These are phyloP conservation scores for Linnaemya vulpina DNA, from an alignment of 2,888 invertebrate genomes.

Conservation along the genomic window DNA sequence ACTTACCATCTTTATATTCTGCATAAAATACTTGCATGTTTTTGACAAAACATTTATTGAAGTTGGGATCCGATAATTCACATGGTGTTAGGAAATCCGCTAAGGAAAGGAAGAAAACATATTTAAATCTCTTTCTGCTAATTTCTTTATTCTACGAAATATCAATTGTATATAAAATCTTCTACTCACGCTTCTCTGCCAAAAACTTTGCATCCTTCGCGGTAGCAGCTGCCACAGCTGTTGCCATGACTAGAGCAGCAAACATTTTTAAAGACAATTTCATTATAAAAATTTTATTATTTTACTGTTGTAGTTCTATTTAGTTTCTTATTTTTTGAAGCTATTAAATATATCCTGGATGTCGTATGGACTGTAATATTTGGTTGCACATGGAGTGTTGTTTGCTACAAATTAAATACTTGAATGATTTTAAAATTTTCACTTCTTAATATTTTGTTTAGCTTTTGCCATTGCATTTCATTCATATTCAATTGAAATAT, in stretches of 20 bases:
- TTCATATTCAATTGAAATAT: background rate
- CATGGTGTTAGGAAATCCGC: conserved; percentile 72
- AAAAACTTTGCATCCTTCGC: conserved; percentile 38
- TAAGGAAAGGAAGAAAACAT: conserved; percentile 33
- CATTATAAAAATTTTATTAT: background rate
- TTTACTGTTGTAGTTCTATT: background rate
- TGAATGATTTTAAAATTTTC: conserved; percentile 1
- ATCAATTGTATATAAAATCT: background rate
- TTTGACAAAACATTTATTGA: conserved; percentile 67
- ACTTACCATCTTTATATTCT: conserved; percentile 68
- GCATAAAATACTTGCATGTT: conserved; percentile 69
- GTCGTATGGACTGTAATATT: background rate
- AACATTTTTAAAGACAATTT: background rate
- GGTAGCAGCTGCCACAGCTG: background rate
- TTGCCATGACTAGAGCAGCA: conserved; percentile 6
- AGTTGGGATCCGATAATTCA: conserved; percentile 60
- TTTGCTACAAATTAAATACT: background rate
- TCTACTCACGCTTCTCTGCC: conserved; percentile 47
- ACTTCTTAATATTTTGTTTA: background rate
- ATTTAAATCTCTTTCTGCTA: background rate
- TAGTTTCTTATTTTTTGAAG: background rate
- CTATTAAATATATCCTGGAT: no score
- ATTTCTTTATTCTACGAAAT: background rate
- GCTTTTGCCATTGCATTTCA: background rate
- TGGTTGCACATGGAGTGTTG: background rate